phyloP scores from a whole-genome alignment of 2,888 invertebrate genomes.

The Clunio marinus region DNA sequence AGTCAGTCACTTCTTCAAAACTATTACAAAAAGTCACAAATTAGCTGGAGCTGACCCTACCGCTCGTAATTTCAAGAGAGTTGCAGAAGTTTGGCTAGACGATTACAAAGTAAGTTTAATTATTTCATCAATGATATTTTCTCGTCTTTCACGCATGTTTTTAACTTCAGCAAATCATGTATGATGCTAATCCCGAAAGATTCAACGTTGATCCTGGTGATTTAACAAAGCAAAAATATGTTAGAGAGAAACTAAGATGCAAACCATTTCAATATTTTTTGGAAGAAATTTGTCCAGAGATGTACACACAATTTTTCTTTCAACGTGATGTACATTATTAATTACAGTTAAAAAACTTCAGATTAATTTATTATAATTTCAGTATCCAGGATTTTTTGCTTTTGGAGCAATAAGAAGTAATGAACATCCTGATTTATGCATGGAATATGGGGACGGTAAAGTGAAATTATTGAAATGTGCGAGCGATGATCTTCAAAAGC shows the following conservation, averaged over 20 bases:
- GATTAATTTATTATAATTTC: no score
- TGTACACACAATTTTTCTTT: neutral
- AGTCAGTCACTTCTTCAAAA: slow-evolving; percentile 54
- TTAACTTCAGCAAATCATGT: no score
- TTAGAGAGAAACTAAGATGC: slow-evolving; percentile 11
- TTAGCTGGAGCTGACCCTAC: neutral
- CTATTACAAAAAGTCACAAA: neutral
- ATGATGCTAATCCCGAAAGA: neutral
- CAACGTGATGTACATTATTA: neutral
- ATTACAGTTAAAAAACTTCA: no score
- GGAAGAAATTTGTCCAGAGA: neutral
- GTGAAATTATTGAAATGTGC: neutral
- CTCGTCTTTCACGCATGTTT: neutral
- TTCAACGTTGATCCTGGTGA: slow-evolving; percentile 6
- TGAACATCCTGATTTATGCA: neutral
- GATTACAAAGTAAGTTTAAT: slow-evolving; percentile 76
- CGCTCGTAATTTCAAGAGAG: slow-evolving; percentile 77
- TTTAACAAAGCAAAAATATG: neutral
- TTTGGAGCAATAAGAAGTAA: neutral
- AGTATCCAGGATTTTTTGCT: no score
- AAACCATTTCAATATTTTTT: slow-evolving; percentile 23
- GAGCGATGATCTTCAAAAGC: neutral
- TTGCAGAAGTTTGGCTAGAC: slow-evolving; percentile 99
- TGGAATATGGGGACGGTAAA: neutral
- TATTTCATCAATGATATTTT: neutral